These are phyloP conservation scores for Ditylenchus weischeri DNA, from an alignment of 2,888 invertebrate genomes.

Conservation along the genomic window DNA sequence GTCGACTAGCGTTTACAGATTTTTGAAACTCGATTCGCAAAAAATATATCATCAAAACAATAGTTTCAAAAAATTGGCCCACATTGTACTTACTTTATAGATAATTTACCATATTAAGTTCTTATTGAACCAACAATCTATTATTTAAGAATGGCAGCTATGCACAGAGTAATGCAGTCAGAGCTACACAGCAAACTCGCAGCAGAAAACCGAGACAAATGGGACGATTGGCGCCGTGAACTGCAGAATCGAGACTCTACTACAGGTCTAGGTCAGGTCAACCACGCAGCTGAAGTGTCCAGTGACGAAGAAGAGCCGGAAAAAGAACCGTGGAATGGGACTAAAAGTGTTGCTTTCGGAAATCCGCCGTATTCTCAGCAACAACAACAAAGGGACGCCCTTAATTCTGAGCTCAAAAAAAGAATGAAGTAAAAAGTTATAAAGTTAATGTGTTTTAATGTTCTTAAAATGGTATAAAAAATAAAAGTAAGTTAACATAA, in stretches of 20 bases:
- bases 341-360: slow-evolving; percentile 3
- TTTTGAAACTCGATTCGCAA: no score
- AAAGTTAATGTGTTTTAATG: no score
- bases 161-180: slow-evolving; percentile 48
- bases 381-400: background rate
- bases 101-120: no score
- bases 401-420: slow-evolving; percentile 3
- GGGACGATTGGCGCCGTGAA: slow-evolving; percentile 29
- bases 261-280: background rate
- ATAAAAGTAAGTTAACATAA: no score
- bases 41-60: no score
- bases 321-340: background rate
- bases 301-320: background rate
- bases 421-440: no score
- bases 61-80: no score
- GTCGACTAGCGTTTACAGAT: no score
- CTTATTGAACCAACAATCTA: no score
- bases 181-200: slow-evolving; percentile 39
- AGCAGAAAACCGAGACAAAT: slow-evolving; percentile 33
- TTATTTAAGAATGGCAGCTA: slow-evolving; percentile 44
- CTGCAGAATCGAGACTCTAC: slow-evolving; percentile 20
- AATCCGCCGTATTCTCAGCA: background rate
- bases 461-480: no score
- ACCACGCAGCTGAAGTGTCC: background rate
- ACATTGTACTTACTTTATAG: no score